phyloP scores from a whole-genome alignment of 2,888 invertebrate genomes.

The Oscheius sp. region DNA sequence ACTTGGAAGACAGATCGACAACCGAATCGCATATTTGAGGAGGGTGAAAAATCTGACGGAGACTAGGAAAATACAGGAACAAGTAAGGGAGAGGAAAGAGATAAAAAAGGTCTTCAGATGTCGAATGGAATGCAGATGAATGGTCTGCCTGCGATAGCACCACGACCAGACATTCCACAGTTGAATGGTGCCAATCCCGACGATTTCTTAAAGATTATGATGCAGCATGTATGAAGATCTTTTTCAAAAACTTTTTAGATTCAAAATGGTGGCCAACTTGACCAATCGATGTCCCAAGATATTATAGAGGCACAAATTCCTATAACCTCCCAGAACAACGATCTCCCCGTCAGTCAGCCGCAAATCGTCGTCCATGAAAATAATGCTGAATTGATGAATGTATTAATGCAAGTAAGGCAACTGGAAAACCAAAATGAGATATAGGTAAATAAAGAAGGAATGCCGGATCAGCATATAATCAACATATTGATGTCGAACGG shows the following conservation, averaged over 20 bases:
- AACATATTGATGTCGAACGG: background rate
- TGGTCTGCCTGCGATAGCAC: too few species aligned
- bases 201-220: conserved; percentile 10
- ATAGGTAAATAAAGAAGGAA: background rate
- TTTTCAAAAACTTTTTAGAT: background rate
- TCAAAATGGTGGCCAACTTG: background rate
- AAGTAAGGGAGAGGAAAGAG: too few species aligned
- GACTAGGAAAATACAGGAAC: conserved; percentile 34
- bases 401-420: background rate
- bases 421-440: too few species aligned
- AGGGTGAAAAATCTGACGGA: conserved; percentile 54
- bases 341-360: background rate
- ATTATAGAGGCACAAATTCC: background rate
- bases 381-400: conserved; percentile 10
- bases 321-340: background rate
- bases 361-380: conserved; percentile 15
- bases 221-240: background rate
- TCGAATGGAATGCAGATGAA: background rate
- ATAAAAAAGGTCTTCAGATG: background rate
- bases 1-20: conserved; percentile 55
- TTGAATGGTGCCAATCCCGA: conserved; percentile 10
- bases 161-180: background rate
- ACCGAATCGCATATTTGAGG: conserved; percentile 54
- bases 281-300: background rate
- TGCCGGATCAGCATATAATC: conserved; percentile 4